Conservation (phyloP, 2,888 invertebrate species). For the Heteropelma amictum region DNA sequence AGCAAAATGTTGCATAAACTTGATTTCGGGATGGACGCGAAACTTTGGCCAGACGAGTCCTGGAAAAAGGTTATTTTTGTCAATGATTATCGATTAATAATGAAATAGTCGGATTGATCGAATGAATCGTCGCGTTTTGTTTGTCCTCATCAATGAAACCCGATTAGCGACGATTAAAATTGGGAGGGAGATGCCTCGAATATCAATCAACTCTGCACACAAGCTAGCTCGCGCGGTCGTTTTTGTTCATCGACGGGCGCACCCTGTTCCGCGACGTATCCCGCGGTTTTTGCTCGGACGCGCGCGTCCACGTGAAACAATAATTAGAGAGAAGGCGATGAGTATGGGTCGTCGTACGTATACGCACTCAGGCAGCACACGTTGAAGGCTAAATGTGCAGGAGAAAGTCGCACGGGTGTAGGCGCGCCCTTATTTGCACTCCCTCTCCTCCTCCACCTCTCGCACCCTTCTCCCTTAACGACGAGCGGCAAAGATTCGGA, state of each 20-base stretch:
- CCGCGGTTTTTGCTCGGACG: no score
- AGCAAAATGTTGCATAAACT: no score
- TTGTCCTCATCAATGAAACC: no score
- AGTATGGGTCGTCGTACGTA: conserved; percentile 8
- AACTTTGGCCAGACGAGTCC: no score
- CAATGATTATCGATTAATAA: no score
- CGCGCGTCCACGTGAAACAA: conserved; percentile 44
- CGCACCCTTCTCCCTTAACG: no score
- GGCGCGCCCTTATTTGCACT: conserved; percentile 48
- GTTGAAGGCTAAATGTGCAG: background rate
- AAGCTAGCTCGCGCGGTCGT: background rate
- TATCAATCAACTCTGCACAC: conserved; percentile 36
- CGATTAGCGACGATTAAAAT: conserved; percentile 26
- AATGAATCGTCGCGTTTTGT: no score
- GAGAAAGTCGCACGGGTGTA: conserved; percentile 31
- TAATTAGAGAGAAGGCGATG: conserved; percentile 52
- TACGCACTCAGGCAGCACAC: background rate
- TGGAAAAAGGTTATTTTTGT: no score
- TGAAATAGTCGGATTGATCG: no score
- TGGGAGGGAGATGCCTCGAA: conserved; percentile 5
- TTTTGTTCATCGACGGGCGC: conserved; percentile 20
- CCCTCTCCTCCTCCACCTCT: background rate
- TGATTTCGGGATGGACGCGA: no score
- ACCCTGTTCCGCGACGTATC: conserved; percentile 23
- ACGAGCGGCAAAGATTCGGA: no score